Evolutionary conservation across 2,113 vertebrate species (phyloP), one percentile per base, ranked within the genome.

Genomic region (Indri indri): DNA sequence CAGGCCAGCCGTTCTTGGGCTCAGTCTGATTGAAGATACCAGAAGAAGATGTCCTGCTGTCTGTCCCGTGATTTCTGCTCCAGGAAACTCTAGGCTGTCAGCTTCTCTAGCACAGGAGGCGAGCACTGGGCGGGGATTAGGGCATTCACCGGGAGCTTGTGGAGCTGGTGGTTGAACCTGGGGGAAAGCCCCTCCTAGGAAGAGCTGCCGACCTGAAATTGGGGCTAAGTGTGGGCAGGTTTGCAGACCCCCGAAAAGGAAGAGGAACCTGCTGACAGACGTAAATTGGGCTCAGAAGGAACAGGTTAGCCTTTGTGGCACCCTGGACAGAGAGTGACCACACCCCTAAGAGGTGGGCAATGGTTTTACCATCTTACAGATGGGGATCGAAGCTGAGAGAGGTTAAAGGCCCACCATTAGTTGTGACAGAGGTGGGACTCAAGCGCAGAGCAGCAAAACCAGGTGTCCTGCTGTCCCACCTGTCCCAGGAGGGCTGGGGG

Each of bases 111-210:
- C 40, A 5, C n/a, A 9, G 30, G 37, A n/a, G 18, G 3, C 20
- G 59, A 37, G 42, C 18, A 9, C 18, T 37, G 47, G 5, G 30
- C 0, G 10, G 2, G 50, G 47, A 5, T 3, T 2, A 2, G 22
- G 22, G 11, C 45, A 57, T 10, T 70, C 6, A 0, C 20, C 45
- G 14, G 37, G 5, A 7, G 40, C 25, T 76, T 20, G 2, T 40
- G 11, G 50, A 47, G 23, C 22, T 37, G 40, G 25, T 10, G 14
- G 12, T 63, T 1, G 3, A 22, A 30, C 34, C 3, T 20, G 37
- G 54, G 63, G 63, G 2, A 32, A 9, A 59, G 40, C 22, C 27
- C 68, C 13, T 65, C 23, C 20, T 1, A 18, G 85, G 37, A 57
- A 71, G 40, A 32, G 32, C 47, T 12, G 2, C 74, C 5, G 37